Evolutionary conservation across 2,888 invertebrate species (phyloP).

Genomic region (Fissipunctia ypsillon): DNA sequence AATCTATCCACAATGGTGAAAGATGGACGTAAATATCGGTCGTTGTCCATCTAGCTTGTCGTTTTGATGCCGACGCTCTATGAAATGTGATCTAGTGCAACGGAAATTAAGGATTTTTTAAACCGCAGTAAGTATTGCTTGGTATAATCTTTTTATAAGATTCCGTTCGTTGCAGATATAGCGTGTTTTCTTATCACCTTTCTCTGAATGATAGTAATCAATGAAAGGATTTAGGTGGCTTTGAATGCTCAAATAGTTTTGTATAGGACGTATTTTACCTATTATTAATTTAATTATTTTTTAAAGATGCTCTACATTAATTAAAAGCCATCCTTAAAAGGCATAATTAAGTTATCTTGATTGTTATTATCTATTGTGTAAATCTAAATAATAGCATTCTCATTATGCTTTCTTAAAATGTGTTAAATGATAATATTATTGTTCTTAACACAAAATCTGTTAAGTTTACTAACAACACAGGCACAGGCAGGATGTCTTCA

Average conservation of each 20-base stretch:
- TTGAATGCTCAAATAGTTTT: constrained; percentile 1
- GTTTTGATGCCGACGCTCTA: constrained; percentile 75
- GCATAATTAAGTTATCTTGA: neutral
- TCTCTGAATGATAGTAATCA: constrained; percentile 27
- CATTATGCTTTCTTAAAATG: neutral
- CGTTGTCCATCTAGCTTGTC: constrained; percentile 77
- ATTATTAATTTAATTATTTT: no score
- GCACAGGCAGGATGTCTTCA: constrained; percentile 34
- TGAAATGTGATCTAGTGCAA: constrained; percentile 84
- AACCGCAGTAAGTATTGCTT: constrained; percentile 77
- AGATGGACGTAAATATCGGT: constrained; percentile 81
- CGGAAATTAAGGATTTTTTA: constrained; percentile 74
- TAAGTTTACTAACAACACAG: constrained; percentile 10
- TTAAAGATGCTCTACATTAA: no score
- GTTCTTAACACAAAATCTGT: neutral
- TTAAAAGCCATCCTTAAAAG: neutral
- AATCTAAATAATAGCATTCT: neutral
- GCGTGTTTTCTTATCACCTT: constrained; percentile 51
- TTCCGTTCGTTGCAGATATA: constrained; percentile 21
- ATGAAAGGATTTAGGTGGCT: constrained; percentile 12
- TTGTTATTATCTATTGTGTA: neutral
- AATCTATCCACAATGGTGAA: constrained; percentile 77
- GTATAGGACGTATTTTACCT: neutral
- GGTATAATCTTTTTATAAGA: constrained; percentile 17
- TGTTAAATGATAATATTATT: neutral